phyloP scores from a whole-genome alignment of 2,113 vertebrate species.

The Camelus bactrianus region DNA sequence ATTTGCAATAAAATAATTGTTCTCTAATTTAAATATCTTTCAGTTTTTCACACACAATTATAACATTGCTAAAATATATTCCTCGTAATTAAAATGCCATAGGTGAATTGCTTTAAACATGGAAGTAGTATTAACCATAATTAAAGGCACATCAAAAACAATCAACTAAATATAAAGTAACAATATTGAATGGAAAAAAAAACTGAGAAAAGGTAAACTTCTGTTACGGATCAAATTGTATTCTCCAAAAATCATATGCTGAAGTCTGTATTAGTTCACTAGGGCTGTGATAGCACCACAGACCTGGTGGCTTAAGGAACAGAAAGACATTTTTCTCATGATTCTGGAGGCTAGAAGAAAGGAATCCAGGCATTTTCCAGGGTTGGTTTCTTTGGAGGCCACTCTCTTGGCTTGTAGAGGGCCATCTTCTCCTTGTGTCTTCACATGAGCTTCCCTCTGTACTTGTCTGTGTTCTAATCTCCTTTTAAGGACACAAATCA shows the following conservation, averaged over 20 bases:
- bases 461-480: not conserved
- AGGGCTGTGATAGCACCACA: not conserved
- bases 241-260: not conserved
- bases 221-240: not conserved
- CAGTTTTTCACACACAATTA: not conserved
- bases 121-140: not conserved
- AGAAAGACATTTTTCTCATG: not conserved
- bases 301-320: not conserved
- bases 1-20: not conserved
- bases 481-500: not conserved
- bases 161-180: not conserved
- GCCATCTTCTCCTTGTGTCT: not conserved
- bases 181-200: not conserved
- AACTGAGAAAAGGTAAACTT: not conserved
- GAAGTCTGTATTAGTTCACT: not conserved
- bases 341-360: not conserved
- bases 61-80: not conserved
- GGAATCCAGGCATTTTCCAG: not conserved
- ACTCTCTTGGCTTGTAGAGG: not conserved
- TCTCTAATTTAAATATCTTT: not conserved
- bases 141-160: not conserved
- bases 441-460: not conserved
- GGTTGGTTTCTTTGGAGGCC: not conserved
- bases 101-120: not conserved
- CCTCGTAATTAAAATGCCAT: not conserved